Base-by-base conservation (phyloP, 2,888 invertebrate species). In the Ectobius pallidus region DNA sequence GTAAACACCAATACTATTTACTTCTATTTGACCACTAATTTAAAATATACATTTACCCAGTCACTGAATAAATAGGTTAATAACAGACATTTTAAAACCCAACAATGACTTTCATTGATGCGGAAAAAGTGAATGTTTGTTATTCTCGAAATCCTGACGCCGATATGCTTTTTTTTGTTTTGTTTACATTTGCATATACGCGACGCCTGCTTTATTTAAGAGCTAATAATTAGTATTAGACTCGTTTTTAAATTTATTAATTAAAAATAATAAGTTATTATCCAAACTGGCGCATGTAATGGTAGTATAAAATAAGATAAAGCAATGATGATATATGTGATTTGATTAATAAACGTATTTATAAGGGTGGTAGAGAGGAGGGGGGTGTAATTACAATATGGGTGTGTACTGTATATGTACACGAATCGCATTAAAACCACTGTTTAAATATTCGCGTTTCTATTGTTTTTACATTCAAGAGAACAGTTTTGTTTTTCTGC, bases 221-320 rank as follows among this genome's bases (percentile, higher is more conserved):
- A n/a, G n/a, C n/a, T n/a, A n/a, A n/a, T n/a, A n/a, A n/a, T n/a
- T n/a, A n/a, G n/a, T n/a, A n/a, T n/a, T n/a, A n/a, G n/a, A n/a
- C n/a, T n/a, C n/a, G n/a, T 34, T 34, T 34, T 34, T 16, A 16
- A 55, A 55, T 55, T 55, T 55, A 22, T 55, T 55, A 55, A 55
- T 55, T 55, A 55, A 55, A 25, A 55, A 58, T 25, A 58, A 58
- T 30, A n/a, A 32, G n/a, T 30, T 58, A n/a, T 34, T 34, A 34
- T 34, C 18, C 3, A 25, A 52, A 25, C 27, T 27, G 30, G n/a
- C 27, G 16, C 27, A 4, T 58, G 7, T 46, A 16, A 30, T 25
- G 14, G 30, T 16, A 7, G 2, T n/a, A 9, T 30, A 30, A 30
- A 58, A 58, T 58, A 58, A 30, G 30, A 58, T 16, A n/a, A 58